Evolutionary conservation across 2,113 vertebrate species (phyloP), one percentile per base, ranked within the genome.

Genomic region (Chaenocephalus aceratus): DNA sequence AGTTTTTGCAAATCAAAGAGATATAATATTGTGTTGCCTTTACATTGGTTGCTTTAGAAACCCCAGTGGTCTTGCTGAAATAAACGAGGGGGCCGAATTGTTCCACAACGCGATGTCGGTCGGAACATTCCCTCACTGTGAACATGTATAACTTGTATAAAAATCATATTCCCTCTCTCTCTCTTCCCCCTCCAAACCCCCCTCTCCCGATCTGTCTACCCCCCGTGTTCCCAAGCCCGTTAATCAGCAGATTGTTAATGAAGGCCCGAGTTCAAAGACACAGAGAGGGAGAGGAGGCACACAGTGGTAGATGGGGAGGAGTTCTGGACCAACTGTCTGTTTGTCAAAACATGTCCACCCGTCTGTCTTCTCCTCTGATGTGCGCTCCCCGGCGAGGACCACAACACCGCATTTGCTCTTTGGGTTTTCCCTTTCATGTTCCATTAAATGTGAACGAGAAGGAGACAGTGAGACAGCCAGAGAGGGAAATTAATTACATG

Each of bases 161-260:
- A 60, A 60, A 60, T 80, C 76, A 63, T 21, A 62, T 83, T 83
- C 62, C 85, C 61, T 82, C 49, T 11, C 60, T 69, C 52, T 23
- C 0, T 67, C 70, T 75, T 61, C 36, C 65, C 75, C 68, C 44
- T 12, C 80, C 73, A 46, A n/a, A 75, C 69, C 59, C 62, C 59
- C 71, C 65, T 69, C 82, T 76, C 79, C 87, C 86, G 78, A 90
- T 90, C 84, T 64, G 52, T 80, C 82, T 61, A 77, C 87, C 86
- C 83, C 87, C 85, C 45, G 65, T 84, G 88, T 87, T 91, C 90
- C 87, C 83, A 49, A 82, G 90, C 86, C 85, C 90, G 89, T 92
- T 93, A 92, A 94, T 94, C 89, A 93, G 90, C 91, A 89, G 89
- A 92, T 92, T 90, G 92, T 90, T 93, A 93, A 94, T 93, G 92